Base-by-base conservation (phyloP, 1,140 invertebrate species). In the Coptotermes formosanus region DNA sequence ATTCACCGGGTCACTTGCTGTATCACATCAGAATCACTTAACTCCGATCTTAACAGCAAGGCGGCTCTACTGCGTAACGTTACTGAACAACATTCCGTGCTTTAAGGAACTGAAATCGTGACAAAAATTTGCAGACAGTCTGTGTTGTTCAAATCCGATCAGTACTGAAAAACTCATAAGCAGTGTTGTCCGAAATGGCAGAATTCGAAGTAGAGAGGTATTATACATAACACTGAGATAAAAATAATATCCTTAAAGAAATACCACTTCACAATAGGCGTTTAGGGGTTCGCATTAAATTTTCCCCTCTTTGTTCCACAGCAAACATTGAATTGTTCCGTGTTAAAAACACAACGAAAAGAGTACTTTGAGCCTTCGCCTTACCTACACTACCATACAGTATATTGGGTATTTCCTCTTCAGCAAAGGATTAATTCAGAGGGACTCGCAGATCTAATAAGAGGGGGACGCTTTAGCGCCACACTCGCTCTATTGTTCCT, bases 381-480 rank as follows among this genome's bases (percentile, higher is more conserved):
- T 75, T 75, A 30, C 64, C 8, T 12, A 12, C 9, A 3, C 0
- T 75, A 75, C 25, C 64, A 30, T 38, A 38, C 38, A 38, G 38
- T 30, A 75, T 75, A 75, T 75, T 75, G 64, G n/a, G 14, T 75
- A 75, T 75, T 75, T 30, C 64, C 4, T 30, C 3, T 75, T 75
- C 64, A 75, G 64, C n/a, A n/a, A 75, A 75, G 64, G 64, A 75
- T 75, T 75, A 75, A 30, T 75, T 75, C n/a, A 0, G 25, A 75
- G n/a, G 64, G 64, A 75, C 64, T 75, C 64, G n/a, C 64, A 75
- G 64, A 75, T 75, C 30, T 75, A n/a, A 75, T 25, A 75, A 75
- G 64, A 75, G 64, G n/a, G 25, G 64, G n/a, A 0, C n/a, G 25
- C 19, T 30, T 21, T n/a, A 30, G 64, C 14, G 16, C 11, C 64